Percentiles rank a stretch among this genome's conserved stretches.
Evolutionary conservation across 2,113 vertebrate genomes (phyloP).

Genomic region (Paradisaea rubra): DNA sequence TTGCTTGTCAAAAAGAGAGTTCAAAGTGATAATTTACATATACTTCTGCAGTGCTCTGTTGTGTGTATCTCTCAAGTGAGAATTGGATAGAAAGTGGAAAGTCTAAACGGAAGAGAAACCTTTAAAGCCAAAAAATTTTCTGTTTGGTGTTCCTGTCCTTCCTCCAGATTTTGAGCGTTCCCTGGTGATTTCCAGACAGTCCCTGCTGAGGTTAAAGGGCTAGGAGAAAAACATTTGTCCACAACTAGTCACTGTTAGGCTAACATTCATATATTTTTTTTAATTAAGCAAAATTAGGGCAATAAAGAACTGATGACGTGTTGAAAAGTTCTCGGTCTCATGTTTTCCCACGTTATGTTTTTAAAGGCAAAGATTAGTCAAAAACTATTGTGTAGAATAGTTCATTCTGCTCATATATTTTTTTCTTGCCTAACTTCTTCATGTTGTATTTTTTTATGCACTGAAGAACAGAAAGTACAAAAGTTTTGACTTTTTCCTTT

Average conservation of each 20-base stretch:
- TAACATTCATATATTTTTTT: background rate
- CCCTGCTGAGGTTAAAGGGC: background rate
- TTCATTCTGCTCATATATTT: background rate
- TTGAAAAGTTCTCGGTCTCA: background rate
- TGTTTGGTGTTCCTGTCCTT: background rate
- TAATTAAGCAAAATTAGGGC: background rate
- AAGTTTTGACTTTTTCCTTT: background rate
- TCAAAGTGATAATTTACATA: background rate
- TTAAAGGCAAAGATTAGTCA: background rate
- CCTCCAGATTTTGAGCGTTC: background rate
- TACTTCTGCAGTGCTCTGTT: background rate
- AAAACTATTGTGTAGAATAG: background rate
- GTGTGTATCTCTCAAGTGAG: background rate
- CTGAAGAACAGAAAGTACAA: background rate
- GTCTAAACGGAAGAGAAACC: background rate
- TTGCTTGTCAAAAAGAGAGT: constrained; percentile 3
- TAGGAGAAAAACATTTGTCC: background rate
- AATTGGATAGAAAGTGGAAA: background rate
- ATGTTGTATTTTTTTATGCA: background rate
- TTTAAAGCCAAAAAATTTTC: background rate
- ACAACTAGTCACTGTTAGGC: background rate
- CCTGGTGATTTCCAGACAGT: background rate
- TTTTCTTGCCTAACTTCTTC: background rate
- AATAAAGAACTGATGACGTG: background rate
- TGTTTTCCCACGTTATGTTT: background rate